Evolutionary conservation across 2,113 vertebrate genomes (phyloP).

Genomic region (Poeciliopsis prolifica): DNA sequence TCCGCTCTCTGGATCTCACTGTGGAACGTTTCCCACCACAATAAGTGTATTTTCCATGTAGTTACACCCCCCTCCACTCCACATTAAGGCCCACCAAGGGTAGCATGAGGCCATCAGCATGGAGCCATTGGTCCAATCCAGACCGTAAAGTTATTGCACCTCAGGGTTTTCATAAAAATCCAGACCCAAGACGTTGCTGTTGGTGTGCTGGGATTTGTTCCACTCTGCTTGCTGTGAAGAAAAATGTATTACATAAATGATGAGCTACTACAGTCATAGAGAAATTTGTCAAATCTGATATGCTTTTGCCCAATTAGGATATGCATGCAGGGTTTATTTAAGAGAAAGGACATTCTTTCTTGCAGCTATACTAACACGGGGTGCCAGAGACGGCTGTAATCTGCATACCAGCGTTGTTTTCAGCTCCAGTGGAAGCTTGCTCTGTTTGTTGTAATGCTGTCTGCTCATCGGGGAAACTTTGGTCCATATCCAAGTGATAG

Average conservation of each 20-base stretch:
- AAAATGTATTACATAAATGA: neutral
- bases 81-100: conserved; percentile 30
- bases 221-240: conserved; percentile 26
- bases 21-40: conserved; percentile 55
- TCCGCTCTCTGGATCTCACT: conserved; percentile 13
- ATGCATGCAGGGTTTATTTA: neutral
- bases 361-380: neutral
- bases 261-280: neutral
- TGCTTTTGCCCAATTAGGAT: neutral
- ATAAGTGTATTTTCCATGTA: conserved; percentile 46
- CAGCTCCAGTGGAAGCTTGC: neutral
- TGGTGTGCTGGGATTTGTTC: conserved; percentile 34
- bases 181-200: conserved; percentile 36
- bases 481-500: neutral
- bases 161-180: conserved; percentile 56
- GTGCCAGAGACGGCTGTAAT: neutral
- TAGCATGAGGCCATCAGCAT: conserved; percentile 45
- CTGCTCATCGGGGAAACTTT: neutral
- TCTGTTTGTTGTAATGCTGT: neutral
- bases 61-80: neutral
- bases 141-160: conserved; percentile 59
- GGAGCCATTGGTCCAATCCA: conserved; percentile 57
- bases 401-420: neutral
- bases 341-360: neutral
- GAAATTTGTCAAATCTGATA: neutral